Evolutionary conservation across 2,113 vertebrate genomes (phyloP), one percentile per base, ranked within the genome.

Genomic region (Cyanoliseus patagonus): DNA sequence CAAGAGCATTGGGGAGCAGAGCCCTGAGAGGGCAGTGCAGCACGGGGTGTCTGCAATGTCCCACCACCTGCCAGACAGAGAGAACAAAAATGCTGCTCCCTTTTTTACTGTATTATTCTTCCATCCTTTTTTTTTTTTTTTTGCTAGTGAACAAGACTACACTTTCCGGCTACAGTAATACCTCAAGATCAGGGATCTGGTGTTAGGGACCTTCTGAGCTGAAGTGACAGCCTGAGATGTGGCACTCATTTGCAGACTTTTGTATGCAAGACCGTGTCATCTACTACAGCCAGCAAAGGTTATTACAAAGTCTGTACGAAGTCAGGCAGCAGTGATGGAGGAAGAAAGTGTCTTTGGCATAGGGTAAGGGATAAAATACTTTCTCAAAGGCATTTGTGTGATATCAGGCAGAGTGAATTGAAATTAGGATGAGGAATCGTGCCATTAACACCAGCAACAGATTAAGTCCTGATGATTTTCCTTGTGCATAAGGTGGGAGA

Each of bases 311-410:
- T 88, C 72, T 8, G 10, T 7, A 88, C 59, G 74, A 96, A 95
- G 90, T 95, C 67, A 91, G 83, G 80, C 44, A 88, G 62, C 39
- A 66, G 83, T 18, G 46, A 84, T 1, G 4, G 85, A 95, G 59
- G 73, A 95, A 97, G 81, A 95, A 97, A 97, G 91, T 78, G 64
- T 75, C 92, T 96, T 90, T 93, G 97, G 95, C 95, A 96, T 72
- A 80, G 83, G 74, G 88, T 87, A 67, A 91, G 49, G 64, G n/a
- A 84, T 75, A 62, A 94, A 92, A 96, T 47, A 76, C 53, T 80
- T 95, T 89, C 92, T 96, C 76, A 95, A 96, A 96, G 82, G 86
- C 81, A 90, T 95, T 86, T 47, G 6, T 77, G 95, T 86, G 75
- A 91, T 83, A 95, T 81, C 80, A 95, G 93, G 72, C 47, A 93